phyloP scores from a whole-genome alignment of 2,113 vertebrate genomes.

The Tenrec ecaudatus region DNA sequence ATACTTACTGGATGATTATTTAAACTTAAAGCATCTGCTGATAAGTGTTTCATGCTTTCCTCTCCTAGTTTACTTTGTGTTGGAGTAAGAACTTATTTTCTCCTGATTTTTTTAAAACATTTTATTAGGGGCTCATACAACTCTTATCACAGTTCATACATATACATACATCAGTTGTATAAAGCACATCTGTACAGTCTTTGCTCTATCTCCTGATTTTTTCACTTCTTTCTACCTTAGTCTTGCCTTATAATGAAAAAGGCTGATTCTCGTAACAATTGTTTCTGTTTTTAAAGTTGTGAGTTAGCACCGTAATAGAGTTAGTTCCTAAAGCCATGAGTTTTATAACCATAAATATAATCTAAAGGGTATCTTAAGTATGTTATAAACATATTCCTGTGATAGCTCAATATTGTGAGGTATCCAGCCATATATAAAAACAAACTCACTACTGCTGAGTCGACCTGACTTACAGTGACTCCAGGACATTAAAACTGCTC shows the following conservation, averaged over 20 bases:
- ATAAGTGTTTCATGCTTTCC: slow-evolving; percentile 7
- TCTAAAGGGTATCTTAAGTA: not conserved
- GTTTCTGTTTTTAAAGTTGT: slow-evolving; percentile 50
- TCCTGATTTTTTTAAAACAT: not conserved
- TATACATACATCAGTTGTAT: too few relatives aligned
- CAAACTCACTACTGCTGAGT: not conserved
- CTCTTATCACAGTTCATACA: too few relatives aligned
- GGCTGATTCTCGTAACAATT: slow-evolving; percentile 15
- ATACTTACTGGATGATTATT: slow-evolving; percentile 26
- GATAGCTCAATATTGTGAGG: not conserved
- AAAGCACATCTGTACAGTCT: too few relatives aligned
- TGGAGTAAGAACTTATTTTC: slow-evolving; percentile 28
- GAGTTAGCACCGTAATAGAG: slow-evolving; percentile 33
- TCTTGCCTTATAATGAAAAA: slow-evolving; percentile 29
- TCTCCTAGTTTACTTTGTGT: not conserved
- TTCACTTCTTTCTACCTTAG: slow-evolving; percentile 41
- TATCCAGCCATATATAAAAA: slow-evolving; percentile 19
- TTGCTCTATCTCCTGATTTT: too few relatives aligned
- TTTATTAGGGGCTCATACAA: too few relatives aligned
- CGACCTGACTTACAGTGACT: too few relatives aligned
- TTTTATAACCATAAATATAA: not conserved
- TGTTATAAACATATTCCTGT: slow-evolving; percentile 51
- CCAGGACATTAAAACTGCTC: too few relatives aligned
- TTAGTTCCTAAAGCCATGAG: slow-evolving; percentile 23
- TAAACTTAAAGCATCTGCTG: slow-evolving; percentile 48